Evolutionary conservation across 2,113 vertebrate genomes (phyloP).

Genomic region (Vulpes ferrilata): DNA sequence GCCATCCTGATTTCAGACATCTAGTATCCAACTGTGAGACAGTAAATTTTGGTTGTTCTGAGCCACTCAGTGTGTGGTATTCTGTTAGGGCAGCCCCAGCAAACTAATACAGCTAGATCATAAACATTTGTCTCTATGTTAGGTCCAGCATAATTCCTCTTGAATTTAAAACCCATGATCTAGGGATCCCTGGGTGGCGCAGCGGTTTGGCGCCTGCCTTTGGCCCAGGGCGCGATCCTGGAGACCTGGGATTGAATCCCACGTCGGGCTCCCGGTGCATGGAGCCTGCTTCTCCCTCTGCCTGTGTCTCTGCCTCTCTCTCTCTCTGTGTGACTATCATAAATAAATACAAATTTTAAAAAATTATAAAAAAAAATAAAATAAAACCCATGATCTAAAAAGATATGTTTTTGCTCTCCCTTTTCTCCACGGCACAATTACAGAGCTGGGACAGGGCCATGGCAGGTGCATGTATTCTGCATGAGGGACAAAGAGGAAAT

Average conservation of each 20-base stretch:
- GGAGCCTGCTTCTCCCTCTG: too few species aligned
- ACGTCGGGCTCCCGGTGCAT: too few species aligned
- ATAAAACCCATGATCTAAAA: background rate
- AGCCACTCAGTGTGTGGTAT: background rate
- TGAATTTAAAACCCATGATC: background rate
- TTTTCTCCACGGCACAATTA: accelerated
- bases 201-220: too few species aligned
- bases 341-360: too few species aligned
- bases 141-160: background rate
- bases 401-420: background rate
- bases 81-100: background rate
- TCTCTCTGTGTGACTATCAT: too few species aligned
- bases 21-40: background rate
- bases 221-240: too few species aligned
- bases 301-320: too few species aligned
- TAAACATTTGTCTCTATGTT: background rate
- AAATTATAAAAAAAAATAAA: too few species aligned
- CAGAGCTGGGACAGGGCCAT: background rate
- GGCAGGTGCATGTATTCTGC: background rate
- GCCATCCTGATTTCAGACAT: background rate
- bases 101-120: background rate
- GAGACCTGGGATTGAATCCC: too few species aligned
- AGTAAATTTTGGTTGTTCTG: background rate
- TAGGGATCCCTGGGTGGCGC: too few species aligned
- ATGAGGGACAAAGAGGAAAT: background rate